Conservation (phyloP, 1,140 invertebrate genomes). For the Heterodera schachtii region DNA sequence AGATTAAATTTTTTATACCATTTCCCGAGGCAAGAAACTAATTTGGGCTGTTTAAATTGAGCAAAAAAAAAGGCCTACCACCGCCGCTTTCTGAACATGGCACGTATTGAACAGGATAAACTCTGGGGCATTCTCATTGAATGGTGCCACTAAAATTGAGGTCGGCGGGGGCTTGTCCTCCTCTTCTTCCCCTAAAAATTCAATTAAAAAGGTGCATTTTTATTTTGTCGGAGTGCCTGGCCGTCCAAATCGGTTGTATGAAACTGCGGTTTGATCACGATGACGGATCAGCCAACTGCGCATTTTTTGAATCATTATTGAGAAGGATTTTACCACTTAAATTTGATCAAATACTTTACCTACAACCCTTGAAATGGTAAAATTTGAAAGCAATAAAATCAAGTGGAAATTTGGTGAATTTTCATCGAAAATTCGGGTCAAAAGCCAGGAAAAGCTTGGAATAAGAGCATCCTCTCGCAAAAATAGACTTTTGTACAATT, state of each 20-base stretch:
- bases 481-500: too few species aligned
- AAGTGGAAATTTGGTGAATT: too few species aligned
- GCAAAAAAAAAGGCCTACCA: conserved; percentile 43
- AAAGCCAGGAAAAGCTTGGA: too few species aligned
- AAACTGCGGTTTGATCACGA: conserved; percentile 47
- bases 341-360: too few species aligned
- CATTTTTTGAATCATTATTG: conserved; percentile 44
- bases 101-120: conserved; percentile 50
- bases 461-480: too few species aligned
- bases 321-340: too few species aligned
- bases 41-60: conserved; percentile 17
- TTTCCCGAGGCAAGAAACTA: too few species aligned
- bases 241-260: conserved; percentile 47
- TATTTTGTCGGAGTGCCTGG: conserved; percentile 41
- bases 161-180: conserved; percentile 60
- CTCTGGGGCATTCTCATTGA: conserved; percentile 55
- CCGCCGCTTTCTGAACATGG: conserved; percentile 57
- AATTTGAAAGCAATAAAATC: too few species aligned
- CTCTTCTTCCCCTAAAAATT: conserved; percentile 48
- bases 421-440: too few species aligned
- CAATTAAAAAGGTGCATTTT: neutral
- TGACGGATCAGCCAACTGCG: conserved; percentile 46
- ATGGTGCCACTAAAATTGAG: conserved; percentile 53
- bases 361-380: too few species aligned
- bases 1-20: too few species aligned